Percentiles rank a stretch among this genome's conserved stretches.
Evolutionary conservation across 2,797 vertebrate species (phyloP).

Genomic region (Ispidina picta): DNA sequence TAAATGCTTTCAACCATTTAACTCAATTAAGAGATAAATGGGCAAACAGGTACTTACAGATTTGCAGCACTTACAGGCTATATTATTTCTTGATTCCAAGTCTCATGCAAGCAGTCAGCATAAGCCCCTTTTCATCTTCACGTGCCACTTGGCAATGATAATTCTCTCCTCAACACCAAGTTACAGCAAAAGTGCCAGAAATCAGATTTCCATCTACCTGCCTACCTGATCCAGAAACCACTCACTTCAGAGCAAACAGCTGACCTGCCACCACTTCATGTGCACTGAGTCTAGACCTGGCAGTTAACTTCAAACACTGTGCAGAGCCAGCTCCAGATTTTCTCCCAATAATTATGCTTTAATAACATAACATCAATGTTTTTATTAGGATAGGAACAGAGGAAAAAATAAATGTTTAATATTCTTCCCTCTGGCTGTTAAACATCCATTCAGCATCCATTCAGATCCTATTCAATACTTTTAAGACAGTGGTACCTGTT

Average conservation of each 20-base stretch:
- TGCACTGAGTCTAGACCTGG: background rate
- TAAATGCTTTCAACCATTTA: background rate
- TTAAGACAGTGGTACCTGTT: background rate
- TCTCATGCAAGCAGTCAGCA: background rate
- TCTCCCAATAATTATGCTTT: background rate
- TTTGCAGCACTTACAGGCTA: background rate
- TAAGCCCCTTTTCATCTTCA: constrained; percentile 1
- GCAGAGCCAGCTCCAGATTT: background rate
- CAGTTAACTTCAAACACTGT: background rate
- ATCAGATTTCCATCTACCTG: background rate
- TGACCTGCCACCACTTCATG: background rate
- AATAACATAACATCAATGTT: background rate
- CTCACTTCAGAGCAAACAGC: background rate
- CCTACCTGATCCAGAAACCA: background rate
- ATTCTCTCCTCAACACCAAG: background rate
- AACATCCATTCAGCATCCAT: background rate
- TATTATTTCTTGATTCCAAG: background rate
- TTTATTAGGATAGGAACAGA: background rate
- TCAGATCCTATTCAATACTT: background rate
- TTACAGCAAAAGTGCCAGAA: background rate
- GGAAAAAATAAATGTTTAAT: background rate
- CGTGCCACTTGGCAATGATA: background rate
- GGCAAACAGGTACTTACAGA: background rate
- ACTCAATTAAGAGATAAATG: background rate
- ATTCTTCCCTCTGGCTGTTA: background rate